Base-by-base conservation (phyloP, 2,888 invertebrate species). In the Galerucella calmariensis region DNA sequence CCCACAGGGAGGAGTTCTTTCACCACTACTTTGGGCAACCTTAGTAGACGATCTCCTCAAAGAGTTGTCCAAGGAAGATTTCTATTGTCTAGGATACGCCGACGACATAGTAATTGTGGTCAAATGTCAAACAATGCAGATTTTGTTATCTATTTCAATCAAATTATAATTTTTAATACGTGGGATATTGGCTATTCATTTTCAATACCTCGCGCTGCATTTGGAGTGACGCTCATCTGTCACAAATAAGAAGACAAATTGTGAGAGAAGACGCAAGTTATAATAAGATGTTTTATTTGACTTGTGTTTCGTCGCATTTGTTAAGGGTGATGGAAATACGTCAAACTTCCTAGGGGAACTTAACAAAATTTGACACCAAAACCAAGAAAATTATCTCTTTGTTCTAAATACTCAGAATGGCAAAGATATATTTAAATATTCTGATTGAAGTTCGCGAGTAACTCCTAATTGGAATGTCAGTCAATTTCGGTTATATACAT, bases 251-350 rank as follows among this genome's bases (percentile, higher is more conserved):
- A 62, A 69, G 62, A 48, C 20, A 53, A 69, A 69, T 44, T 69
- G 41, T 69, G 46, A 44, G 63, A 65, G 69, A 48, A 69, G 35
- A 61, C 69, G 61, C 14, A 62, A 69, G 48, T 62, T 69, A 46
- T 69, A 69, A 69, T 69, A 69, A 61, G 59, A 35, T 62, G 59
- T 69, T 62, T 51, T 69, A 69, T 69, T 69, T 69, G 48, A 70
- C 53, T 70, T 70, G 63, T 59, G 71, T 51, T 65, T 65, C 44
- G 63, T 20, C 44, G 63, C 63, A 65, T 65, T 65, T 20, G 63
- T 65, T 44, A 65, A 41, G 63, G 63, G 46, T 65, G 41, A 65
- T 65, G 63, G 63, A 46, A 65, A 46, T 46, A 65, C 46, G 63
- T 65, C 63, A 65, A 44, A 65, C 16, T 65, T 65, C 16, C 44